Evolutionary conservation across 2,888 invertebrate genomes (phyloP).

Genomic region (Serrognathus titanus): DNA sequence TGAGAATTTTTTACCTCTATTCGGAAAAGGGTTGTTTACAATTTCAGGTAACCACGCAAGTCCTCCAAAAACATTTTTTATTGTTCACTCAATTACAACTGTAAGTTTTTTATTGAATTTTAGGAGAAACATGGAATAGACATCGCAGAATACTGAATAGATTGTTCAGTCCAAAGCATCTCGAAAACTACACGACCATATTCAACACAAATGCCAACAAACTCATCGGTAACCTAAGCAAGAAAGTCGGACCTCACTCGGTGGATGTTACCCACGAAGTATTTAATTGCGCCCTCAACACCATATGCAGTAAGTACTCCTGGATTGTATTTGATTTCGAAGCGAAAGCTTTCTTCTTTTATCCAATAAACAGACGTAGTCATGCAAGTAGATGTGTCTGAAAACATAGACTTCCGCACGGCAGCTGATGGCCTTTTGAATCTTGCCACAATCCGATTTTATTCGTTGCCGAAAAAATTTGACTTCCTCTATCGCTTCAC

Average conservation of each 20-base stretch:
- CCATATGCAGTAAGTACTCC: neutral
- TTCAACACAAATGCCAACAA: neutral
- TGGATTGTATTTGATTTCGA: too few relatives aligned
- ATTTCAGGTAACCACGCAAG: too few relatives aligned
- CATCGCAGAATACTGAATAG: slow-evolving; percentile 49
- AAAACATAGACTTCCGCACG: too few relatives aligned
- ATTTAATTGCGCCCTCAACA: neutral
- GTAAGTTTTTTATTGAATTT: too few relatives aligned
- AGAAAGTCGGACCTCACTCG: neutral
- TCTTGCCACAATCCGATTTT: slow-evolving; percentile 22
- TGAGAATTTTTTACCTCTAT: too few relatives aligned
- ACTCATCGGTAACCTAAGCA: neutral
- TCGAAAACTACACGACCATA: too few relatives aligned
- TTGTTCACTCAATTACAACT: too few relatives aligned
- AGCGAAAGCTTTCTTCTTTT: too few relatives aligned
- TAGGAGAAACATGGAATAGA: slow-evolving; percentile 47
- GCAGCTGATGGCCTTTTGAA: slow-evolving; percentile 4
- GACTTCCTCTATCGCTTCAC: slow-evolving; percentile 24
- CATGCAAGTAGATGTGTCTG: too few relatives aligned
- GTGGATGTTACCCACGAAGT: neutral
- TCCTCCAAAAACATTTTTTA: too few relatives aligned
- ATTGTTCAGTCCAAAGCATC: slow-evolving; percentile 33
- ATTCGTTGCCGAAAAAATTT: slow-evolving; percentile 25
- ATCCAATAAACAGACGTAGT: too few relatives aligned
- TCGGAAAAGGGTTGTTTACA: too few relatives aligned